Percentiles rank a stretch among this genome's conserved stretches.
Conservation (phyloP, 2,113 vertebrate species). For the Pangasianodon gigas region DNA sequence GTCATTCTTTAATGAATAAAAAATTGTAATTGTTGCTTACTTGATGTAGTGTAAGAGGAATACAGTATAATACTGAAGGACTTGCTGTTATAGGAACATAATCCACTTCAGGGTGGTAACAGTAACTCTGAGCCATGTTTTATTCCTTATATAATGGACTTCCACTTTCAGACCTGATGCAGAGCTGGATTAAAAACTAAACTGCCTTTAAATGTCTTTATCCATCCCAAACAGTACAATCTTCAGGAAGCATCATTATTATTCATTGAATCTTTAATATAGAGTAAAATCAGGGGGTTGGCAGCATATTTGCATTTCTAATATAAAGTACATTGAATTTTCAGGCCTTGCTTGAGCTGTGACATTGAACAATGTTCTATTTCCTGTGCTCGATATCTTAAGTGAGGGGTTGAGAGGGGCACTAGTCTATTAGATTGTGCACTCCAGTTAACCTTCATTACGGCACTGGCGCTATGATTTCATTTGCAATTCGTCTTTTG, state of each 20-base stretch:
- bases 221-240: not conserved
- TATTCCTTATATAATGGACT: not conserved
- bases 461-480: conserved; percentile 38
- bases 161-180: not conserved
- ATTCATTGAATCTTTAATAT: conserved; percentile 21
- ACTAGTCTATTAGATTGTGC: conserved; percentile 30
- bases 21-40: not conserved
- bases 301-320: conserved; percentile 4
- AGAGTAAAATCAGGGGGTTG: conserved; percentile 5
- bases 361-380: conserved; percentile 34
- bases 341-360: not conserved
- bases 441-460: conserved; percentile 49
- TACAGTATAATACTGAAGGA: no score
- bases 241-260: not conserved
- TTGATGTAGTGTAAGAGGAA: not conserved
- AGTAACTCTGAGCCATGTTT: not conserved
- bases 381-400: conserved; percentile 20
- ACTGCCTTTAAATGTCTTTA: not conserved
- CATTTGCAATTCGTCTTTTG: conserved; percentile 52
- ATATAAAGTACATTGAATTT: conserved; percentile 10
- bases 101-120: not conserved
- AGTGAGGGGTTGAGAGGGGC: conserved; percentile 33
- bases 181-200: not conserved
- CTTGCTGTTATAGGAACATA: not conserved
- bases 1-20: not conserved